Evolutionary conservation across 2,888 invertebrate genomes (phyloP).

Genomic region (Phortica okadai): DNA sequence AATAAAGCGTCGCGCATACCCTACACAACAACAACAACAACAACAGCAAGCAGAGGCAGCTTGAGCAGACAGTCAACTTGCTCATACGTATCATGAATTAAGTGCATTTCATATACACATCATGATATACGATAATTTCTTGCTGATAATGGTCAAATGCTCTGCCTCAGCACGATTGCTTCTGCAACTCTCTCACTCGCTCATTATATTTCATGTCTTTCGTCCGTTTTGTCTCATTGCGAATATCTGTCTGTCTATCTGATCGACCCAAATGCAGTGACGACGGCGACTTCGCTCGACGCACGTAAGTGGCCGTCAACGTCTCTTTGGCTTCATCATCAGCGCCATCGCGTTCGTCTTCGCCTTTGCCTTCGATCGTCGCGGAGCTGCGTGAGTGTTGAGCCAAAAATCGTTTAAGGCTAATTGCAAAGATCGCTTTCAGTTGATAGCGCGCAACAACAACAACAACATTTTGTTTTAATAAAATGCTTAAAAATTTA

Average conservation of each 20-base stretch:
- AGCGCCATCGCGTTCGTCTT: not conserved
- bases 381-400: conserved; percentile 62
- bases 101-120: conserved; percentile 44
- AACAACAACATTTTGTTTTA: conserved; percentile 20
- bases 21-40: not conserved
- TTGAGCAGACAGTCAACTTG: not conserved
- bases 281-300: conserved; percentile 33
- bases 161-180: too few species aligned
- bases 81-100: not conserved
- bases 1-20: conserved; percentile 45
- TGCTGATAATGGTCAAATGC: conserved; percentile 58
- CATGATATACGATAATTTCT: conserved; percentile 70
- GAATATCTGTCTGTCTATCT: conserved; percentile 24
- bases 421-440: conserved; percentile 71
- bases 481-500: conserved; percentile 12
- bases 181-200: not conserved
- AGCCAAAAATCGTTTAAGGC: conserved; percentile 72
- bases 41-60: not conserved
- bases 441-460: conserved; percentile 52
- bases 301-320: conserved; percentile 33
- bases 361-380: not conserved
- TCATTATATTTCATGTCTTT: conserved; percentile 54
- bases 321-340: not conserved
- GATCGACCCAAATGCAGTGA: conserved; percentile 17
- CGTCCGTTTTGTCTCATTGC: conserved; percentile 48